phyloP scores from a whole-genome alignment of 2,113 vertebrate species.

The Hyperopisus bebe region DNA sequence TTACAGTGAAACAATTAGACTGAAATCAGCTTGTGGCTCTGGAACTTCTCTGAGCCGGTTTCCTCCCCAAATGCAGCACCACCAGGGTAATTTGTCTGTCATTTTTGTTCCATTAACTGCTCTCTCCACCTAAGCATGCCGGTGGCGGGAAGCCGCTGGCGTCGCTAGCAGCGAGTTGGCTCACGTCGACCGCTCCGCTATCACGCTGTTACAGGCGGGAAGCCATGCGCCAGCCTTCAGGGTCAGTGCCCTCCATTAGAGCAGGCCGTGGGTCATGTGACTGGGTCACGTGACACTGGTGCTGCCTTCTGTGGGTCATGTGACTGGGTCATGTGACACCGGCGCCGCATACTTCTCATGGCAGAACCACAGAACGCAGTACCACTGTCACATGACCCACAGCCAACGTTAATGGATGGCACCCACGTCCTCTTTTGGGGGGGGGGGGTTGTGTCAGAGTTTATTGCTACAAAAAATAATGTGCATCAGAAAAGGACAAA shows the following conservation, averaged over 20 bases:
- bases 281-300: not conserved
- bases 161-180: not conserved
- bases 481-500: not conserved
- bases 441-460: not conserved
- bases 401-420: not conserved
- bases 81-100: slow-evolving; percentile 15
- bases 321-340: not conserved
- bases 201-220: not conserved
- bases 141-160: not conserved
- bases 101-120: slow-evolving; percentile 23
- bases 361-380: not conserved
- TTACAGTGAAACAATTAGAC: slow-evolving; percentile 14
- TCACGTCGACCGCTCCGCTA: not conserved
- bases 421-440: not conserved
- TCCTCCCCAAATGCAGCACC: slow-evolving; percentile 10
- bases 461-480: not conserved
- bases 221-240: not conserved
- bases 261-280: not conserved
- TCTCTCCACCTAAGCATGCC: slow-evolving; percentile 1
- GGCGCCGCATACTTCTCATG: not conserved
- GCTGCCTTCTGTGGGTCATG: not conserved
- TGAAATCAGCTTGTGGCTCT: slow-evolving; percentile 9
- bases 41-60: not conserved
- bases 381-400: not conserved
- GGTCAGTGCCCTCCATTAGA: not conserved